Percentiles rank a stretch among this genome's conserved stretches.
Conservation (phyloP, 2,888 invertebrate species). For the Erpobdella octoculata region DNA sequence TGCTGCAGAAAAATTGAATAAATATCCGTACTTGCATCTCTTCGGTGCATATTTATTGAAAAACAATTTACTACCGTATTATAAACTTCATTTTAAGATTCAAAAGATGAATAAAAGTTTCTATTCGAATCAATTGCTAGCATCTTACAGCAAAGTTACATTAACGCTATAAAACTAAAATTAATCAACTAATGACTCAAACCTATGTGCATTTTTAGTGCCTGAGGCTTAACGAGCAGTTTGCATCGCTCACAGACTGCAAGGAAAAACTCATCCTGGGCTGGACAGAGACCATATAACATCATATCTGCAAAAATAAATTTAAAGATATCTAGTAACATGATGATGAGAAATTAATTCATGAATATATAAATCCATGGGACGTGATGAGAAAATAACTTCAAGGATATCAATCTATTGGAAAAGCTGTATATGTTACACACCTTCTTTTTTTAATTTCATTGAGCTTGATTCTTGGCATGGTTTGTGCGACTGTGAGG, state of each 20-base stretch:
- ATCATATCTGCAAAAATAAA: constrained; percentile 61
- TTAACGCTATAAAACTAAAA: too few relatives aligned
- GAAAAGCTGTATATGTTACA: background rate
- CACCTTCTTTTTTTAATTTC: constrained; percentile 31
- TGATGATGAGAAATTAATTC: background rate
- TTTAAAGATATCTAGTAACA: background rate
- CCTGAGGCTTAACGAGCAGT: constrained; percentile 70
- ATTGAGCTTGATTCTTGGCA: constrained; percentile 26
- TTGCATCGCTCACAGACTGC: constrained; percentile 72
- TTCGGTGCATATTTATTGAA: background rate
- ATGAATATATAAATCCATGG: background rate
- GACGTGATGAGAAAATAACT: background rate
- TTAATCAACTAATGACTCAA: constrained; percentile 40
- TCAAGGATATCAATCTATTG: background rate
- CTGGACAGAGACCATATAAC: constrained; percentile 70
- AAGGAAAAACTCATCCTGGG: constrained; percentile 67
- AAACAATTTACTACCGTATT: too few relatives aligned
- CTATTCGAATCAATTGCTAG: too few relatives aligned
- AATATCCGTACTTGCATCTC: background rate
- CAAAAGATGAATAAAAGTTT: too few relatives aligned
- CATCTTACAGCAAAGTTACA: too few relatives aligned
- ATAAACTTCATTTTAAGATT: too few relatives aligned
- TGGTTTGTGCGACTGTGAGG: background rate
- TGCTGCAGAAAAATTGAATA: constrained; percentile 19
- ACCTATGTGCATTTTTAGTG: constrained; percentile 66